Evolutionary conservation across 1,140 invertebrate genomes (phyloP).

Genomic region (Bicyclus anynana): DNA sequence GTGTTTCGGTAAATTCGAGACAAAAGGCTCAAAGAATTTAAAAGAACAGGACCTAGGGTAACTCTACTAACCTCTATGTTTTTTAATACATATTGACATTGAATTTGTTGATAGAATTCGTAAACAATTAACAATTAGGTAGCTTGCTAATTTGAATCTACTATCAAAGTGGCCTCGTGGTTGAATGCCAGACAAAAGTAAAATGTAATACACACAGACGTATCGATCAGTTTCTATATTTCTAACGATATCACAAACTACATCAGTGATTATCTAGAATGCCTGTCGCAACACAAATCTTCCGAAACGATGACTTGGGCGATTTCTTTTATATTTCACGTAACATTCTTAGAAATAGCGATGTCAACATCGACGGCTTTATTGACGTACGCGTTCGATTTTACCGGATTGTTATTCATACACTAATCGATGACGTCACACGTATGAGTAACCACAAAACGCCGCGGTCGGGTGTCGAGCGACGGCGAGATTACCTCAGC

Average conservation of each 20-base stretch:
- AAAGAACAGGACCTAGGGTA: too few species aligned
- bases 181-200: constrained; percentile 16
- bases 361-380: constrained; percentile 29
- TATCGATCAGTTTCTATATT: constrained; percentile 2
- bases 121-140: constrained; percentile 2
- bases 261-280: not conserved
- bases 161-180: constrained; percentile 8
- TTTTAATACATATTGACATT: not conserved
- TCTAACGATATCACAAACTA: not conserved
- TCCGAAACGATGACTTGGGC: constrained; percentile 23
- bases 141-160: constrained; percentile 4
- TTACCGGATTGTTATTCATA: constrained; percentile 61
- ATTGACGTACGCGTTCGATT: constrained; percentile 37
- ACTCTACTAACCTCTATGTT: not conserved
- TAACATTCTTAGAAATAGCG: constrained; percentile 36
- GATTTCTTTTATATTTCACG: constrained; percentile 29
- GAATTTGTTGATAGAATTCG: not conserved
- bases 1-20: too few species aligned
- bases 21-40: too few species aligned
- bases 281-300: constrained; percentile 11
- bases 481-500: constrained; percentile 12
- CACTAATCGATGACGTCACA: constrained; percentile 61
- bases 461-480: constrained; percentile 33
- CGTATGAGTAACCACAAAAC: constrained; percentile 49
- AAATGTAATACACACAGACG: constrained; percentile 13